Evolutionary conservation across 2,113 vertebrate species (phyloP).

Genomic region (Phocoena phocoena): DNA sequence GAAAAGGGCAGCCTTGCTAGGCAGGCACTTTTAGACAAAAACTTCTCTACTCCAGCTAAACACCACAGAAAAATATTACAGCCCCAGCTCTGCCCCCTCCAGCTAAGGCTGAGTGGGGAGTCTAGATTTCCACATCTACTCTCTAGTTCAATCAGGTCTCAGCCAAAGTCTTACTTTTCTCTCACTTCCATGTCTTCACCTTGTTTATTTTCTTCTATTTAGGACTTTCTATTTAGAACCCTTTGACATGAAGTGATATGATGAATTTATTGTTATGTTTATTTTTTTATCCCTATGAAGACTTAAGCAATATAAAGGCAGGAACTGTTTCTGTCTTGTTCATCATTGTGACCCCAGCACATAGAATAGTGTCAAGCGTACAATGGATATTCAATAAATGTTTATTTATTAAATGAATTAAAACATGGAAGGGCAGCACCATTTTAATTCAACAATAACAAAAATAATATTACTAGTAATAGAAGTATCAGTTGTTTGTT

Average conservation of each 20-base stretch:
- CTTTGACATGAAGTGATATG: background rate
- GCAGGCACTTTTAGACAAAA: background rate
- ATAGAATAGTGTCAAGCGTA: background rate
- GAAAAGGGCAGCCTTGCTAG: background rate
- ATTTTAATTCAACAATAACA: background rate
- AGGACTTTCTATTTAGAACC: background rate
- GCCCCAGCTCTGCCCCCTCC: rapidly evolving
- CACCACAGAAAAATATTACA: background rate
- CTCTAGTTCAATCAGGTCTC: background rate
- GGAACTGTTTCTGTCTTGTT: background rate
- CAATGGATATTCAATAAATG: background rate
- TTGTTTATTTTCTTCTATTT: background rate
- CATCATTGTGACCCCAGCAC: background rate
- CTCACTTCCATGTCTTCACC: background rate
- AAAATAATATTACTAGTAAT: background rate
- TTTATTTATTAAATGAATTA: background rate
- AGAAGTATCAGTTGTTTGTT: background rate
- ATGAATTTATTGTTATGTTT: background rate
- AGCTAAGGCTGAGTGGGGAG: background rate
- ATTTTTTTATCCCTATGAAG: background rate
- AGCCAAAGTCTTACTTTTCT: background rate
- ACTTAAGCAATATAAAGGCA: background rate
- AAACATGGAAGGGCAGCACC: background rate
- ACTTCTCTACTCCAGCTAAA: background rate
- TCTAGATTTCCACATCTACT: background rate